Conservation (phyloP, 2,113 vertebrate species). For the Pedetes capensis region DNA sequence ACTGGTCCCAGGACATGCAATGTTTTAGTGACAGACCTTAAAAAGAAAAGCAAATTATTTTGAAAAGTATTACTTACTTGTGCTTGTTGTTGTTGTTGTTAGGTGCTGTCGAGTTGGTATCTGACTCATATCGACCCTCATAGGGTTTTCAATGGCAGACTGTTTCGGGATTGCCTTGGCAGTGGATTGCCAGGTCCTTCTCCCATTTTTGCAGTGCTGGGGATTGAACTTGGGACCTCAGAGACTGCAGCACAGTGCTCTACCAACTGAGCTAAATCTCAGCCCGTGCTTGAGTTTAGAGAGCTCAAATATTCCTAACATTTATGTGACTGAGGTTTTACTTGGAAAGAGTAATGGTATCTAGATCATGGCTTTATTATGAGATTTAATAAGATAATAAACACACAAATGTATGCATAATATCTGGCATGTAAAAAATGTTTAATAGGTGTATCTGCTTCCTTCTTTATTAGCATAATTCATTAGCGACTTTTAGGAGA, state of each 20-base stretch:
- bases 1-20: neutral
- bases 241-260: no score
- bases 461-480: neutral
- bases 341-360: neutral
- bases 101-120: no score
- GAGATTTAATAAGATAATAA: neutral
- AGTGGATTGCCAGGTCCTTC: no score
- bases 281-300: neutral
- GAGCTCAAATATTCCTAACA: neutral
- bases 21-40: neutral
- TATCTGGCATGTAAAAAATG: neutral
- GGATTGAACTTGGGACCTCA: no score
- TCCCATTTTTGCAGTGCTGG: no score
- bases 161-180: no score
- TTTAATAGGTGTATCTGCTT: neutral
- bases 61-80: no score
- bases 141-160: no score
- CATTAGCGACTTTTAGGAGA: neutral
- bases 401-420: neutral
- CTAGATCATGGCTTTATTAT: neutral
- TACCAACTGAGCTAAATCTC: no score
- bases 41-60: neutral
- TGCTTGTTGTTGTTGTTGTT: no score
- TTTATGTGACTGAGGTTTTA: neutral
- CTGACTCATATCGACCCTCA: no score